phyloP scores from a whole-genome alignment of 2,888 invertebrate species.

The Acleris holmiana region DNA sequence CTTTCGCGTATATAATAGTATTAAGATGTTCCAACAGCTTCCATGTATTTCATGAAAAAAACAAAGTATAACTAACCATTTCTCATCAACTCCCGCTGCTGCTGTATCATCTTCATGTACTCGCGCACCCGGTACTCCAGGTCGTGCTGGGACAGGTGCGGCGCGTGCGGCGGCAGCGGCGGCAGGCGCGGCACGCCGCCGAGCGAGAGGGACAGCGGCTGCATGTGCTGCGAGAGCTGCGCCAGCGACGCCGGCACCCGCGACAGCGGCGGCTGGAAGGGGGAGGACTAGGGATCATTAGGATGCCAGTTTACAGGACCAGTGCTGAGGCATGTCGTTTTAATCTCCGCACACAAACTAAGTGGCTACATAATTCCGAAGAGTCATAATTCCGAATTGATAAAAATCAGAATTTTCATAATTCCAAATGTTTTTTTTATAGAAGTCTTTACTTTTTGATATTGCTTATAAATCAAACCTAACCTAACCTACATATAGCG shows the following conservation, averaged over 20 bases:
- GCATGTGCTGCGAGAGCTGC: slow-evolving; percentile 87
- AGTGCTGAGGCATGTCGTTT: too few relatives aligned
- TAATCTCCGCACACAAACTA: too few relatives aligned
- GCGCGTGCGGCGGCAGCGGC: slow-evolving; percentile 80
- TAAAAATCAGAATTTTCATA: too few relatives aligned
- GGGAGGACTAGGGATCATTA: slow-evolving; percentile 26
- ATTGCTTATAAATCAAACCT: too few relatives aligned
- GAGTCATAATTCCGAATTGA: too few relatives aligned
- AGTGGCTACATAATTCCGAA: too few relatives aligned
- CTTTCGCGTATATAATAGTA: too few relatives aligned
- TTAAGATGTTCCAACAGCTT: too few relatives aligned
- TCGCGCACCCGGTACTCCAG: slow-evolving; percentile 91
- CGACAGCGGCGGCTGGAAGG: slow-evolving; percentile 76
- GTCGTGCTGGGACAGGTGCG: slow-evolving; percentile 87
- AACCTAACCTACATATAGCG: too few relatives aligned
- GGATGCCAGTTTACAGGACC: slow-evolving; percentile 3
- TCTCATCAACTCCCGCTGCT: slow-evolving; percentile 71
- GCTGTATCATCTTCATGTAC: slow-evolving; percentile 89
- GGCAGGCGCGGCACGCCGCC: slow-evolving; percentile 84
- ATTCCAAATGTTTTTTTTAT: too few relatives aligned
- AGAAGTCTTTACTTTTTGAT: too few relatives aligned
- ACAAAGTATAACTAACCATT: slow-evolving; percentile 58
- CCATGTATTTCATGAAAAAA: too few relatives aligned
- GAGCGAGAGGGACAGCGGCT: slow-evolving; percentile 89
- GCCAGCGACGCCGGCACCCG: slow-evolving; percentile 84